Evolutionary conservation across 23 tunicate genomes (phyloP).

Genomic region (Ciona savignyi): DNA sequence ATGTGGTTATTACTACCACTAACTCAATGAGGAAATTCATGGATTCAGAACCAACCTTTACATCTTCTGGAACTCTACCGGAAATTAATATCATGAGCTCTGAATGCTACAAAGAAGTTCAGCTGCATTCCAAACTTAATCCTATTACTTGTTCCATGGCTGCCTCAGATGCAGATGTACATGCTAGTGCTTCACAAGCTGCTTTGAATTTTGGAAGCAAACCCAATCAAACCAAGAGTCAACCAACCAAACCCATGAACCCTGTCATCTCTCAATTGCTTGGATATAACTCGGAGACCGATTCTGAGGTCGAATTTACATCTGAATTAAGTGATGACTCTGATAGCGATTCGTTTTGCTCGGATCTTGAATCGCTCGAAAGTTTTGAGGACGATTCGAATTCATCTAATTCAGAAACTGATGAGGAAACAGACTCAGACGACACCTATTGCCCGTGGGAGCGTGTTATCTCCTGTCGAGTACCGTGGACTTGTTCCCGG

Average conservation of each 20-base stretch:
- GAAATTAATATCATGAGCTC: neutral
- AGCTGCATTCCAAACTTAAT: neutral
- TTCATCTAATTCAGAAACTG: neutral
- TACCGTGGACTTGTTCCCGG: slow-evolving; percentile 32
- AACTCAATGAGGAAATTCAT: too few species aligned
- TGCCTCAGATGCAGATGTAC: neutral
- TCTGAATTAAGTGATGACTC: neutral
- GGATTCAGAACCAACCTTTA: neutral
- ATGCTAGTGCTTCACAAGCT: neutral
- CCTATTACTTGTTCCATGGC: neutral
- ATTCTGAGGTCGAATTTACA: neutral
- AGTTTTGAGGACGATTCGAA: neutral
- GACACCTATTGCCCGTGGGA: slow-evolving; percentile 33
- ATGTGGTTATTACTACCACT: neutral
- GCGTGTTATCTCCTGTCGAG: slow-evolving; percentile 11
- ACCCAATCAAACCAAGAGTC: neutral
- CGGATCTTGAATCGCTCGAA: neutral
- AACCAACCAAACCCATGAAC: neutral
- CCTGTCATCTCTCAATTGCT: neutral
- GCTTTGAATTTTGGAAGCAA: too few species aligned
- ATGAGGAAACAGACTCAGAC: slow-evolving; percentile 31
- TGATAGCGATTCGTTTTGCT: neutral
- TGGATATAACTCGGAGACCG: neutral
- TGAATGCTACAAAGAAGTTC: neutral
- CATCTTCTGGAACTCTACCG: neutral